Base-by-base conservation (phyloP, 2,113 vertebrate species). In the Hipposideros armiger region DNA sequence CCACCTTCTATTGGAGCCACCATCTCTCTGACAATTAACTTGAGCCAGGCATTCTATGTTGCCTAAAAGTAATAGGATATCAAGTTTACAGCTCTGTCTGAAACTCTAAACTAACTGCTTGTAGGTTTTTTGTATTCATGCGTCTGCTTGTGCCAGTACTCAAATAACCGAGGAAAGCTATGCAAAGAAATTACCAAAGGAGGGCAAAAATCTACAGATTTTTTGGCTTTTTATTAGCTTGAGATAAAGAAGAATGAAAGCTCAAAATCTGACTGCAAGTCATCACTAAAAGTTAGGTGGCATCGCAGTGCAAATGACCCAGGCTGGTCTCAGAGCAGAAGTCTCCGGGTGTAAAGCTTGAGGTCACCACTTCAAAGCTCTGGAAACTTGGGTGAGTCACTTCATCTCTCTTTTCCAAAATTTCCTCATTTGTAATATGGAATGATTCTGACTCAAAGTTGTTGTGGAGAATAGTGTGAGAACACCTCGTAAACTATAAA, bases 391-490 rank as follows among this genome's bases (percentile, higher is more conserved):
- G 8, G 5, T n/a, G 22, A 88, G 32, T 87, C 62, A 78, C 56
- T 40, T 83, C 42, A 50, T 76, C 22, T 50, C 69, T 74, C 72
- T 81, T 80, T 62, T n/a, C 60, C 42, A 42, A 36, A 54, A 3
- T 76, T 66, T 76, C 85, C 56, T 73, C 24, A n/a, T 76, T 64
- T 90, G 26, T 67, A 52, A 82, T 50, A n/a, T 58, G 22, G 15
- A 10, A 45, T 90, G 30, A 83, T 64, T 84, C 77, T 93, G 91
- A 83, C 47, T 91, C 70, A 50, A 56, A 58, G 26, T 26, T 81
- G 30, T 87, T 62, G 47, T 22, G 24, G 80, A 54, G 32, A 45
- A 69, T 32, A 52, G 24, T 22, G 2, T 45, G 54, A 72, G 84
- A 92, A 50, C 4, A 66, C 36, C 76, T 40, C 54, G 24, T 22